These are phyloP conservation scores for Ochotona curzoniae DNA, from an alignment of 2,113 vertebrate genomes.

Conservation along the genomic window DNA sequence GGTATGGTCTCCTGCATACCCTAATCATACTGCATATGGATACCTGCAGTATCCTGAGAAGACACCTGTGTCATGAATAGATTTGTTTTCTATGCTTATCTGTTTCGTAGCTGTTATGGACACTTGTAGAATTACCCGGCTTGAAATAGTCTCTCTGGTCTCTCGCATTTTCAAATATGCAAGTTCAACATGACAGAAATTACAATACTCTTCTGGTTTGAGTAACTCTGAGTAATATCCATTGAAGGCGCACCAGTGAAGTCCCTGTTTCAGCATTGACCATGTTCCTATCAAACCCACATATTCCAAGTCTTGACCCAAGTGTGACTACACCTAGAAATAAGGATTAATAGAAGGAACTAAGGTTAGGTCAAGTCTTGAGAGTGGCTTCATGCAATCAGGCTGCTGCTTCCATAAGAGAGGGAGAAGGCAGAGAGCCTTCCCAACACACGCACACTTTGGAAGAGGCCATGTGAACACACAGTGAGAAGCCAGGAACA, in stretches of 20 bases:
- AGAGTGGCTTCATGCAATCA: no score
- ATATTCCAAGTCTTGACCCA: not conserved
- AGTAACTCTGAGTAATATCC: not conserved
- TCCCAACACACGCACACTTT: not conserved
- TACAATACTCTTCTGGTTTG: not conserved
- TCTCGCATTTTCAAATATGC: not conserved
- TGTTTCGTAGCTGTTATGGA: no score
- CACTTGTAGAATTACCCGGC: no score
- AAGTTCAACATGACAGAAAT: no score
- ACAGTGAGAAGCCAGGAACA: not conserved
- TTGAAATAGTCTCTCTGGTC: not conserved
- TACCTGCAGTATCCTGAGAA: not conserved
- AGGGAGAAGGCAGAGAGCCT: not conserved
- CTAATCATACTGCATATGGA: not conserved
- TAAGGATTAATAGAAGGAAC: not conserved
- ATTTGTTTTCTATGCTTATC: no score
- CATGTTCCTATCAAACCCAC: not conserved
- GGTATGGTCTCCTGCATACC: not conserved
- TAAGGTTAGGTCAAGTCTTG: not conserved
- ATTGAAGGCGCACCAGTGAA: not conserved
- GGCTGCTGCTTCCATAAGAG: not conserved
- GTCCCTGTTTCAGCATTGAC: not conserved
- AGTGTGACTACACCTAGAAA: not conserved
- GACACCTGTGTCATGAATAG: no score
- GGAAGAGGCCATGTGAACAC: no score